Evolutionary conservation across 2,888 invertebrate genomes (phyloP).

Genomic region (Ectemnius lituratus): DNA sequence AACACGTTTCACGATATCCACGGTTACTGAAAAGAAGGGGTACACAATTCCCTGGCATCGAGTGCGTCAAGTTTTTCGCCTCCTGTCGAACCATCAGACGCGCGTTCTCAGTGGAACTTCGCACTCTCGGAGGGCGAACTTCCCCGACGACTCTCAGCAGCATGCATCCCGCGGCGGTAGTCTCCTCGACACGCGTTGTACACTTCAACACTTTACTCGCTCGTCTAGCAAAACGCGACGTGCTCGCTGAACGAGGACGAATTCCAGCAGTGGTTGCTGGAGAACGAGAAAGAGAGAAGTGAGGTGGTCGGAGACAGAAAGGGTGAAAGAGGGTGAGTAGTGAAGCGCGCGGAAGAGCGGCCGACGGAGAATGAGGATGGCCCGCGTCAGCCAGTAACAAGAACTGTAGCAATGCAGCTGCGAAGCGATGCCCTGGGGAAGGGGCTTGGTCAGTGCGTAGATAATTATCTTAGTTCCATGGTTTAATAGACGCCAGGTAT

Average conservation of each 20-base stretch:
- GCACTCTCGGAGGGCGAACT: too few relatives aligned
- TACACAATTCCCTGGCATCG: too few relatives aligned
- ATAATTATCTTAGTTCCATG: conserved; percentile 75
- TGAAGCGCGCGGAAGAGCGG: conserved; percentile 27
- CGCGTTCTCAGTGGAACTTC: too few relatives aligned
- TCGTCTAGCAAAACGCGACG: conserved; percentile 11
- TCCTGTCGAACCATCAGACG: too few relatives aligned
- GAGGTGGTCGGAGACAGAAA: neutral
- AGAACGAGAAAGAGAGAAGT: conserved; percentile 3
- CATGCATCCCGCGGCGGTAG: neutral
- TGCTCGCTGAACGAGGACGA: conserved; percentile 26
- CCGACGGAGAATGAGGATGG: conserved; percentile 29
- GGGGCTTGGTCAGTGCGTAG: conserved; percentile 53
- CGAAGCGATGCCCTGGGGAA: conserved; percentile 39
- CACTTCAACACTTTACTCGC: neutral
- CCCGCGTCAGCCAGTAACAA: conserved; percentile 39
- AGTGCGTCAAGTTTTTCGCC: too few relatives aligned
- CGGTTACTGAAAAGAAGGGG: too few relatives aligned
- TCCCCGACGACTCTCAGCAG: too few relatives aligned
- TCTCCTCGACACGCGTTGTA: neutral
- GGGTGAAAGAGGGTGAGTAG: conserved; percentile 28
- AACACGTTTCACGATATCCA: too few relatives aligned
- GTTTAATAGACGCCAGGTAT: conserved; percentile 76
- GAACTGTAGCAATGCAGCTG: conserved; percentile 69
- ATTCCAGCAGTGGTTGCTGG: conserved; percentile 10